Percentiles rank a stretch among this genome's conserved stretches.
These are phyloP conservation scores for Metopia argyrocephala DNA, from an alignment of 2,888 invertebrate genomes.

Conservation along the genomic window DNA sequence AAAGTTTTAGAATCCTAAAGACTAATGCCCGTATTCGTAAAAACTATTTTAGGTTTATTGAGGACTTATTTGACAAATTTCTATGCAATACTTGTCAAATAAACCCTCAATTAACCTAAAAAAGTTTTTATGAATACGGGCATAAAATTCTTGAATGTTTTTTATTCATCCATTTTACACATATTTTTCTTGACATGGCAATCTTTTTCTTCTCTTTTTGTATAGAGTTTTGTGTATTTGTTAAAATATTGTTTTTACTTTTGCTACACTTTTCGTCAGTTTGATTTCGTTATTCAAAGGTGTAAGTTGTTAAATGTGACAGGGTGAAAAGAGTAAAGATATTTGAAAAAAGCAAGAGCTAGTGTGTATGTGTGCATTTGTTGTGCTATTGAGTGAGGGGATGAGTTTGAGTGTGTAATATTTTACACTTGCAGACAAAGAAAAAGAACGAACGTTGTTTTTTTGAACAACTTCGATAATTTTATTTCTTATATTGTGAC, in stretches of 20 bases:
- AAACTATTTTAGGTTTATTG: too few species aligned
- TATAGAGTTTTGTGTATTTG: constrained; percentile 45
- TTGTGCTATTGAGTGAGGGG: constrained; percentile 29
- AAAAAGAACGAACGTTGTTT: constrained; percentile 15
- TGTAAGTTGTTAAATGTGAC: constrained; percentile 34
- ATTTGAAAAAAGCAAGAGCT: background rate
- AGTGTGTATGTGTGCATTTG: constrained; percentile 33
- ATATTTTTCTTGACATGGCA: constrained; percentile 1
- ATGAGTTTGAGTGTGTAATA: constrained; percentile 29
- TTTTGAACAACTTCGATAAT: constrained; percentile 34
- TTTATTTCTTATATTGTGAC: background rate
- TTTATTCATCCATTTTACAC: background rate
- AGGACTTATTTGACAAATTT: too few species aligned
- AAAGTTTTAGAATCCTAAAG: too few species aligned
- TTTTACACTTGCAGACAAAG: constrained; percentile 62
- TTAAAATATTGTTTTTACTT: constrained; percentile 47
- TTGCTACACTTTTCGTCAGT: constrained; percentile 51
- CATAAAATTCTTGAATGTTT: too few species aligned
- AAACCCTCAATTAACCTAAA: too few species aligned
- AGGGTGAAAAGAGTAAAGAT: background rate
- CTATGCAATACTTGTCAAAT: too few species aligned
- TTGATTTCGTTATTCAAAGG: constrained; percentile 58
- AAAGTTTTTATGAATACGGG: too few species aligned
- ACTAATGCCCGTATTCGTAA: too few species aligned
- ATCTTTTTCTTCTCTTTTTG: constrained; percentile 8